Base-by-base conservation (phyloP, 2,888 invertebrate species). In the Meiosimyza platycephala region DNA sequence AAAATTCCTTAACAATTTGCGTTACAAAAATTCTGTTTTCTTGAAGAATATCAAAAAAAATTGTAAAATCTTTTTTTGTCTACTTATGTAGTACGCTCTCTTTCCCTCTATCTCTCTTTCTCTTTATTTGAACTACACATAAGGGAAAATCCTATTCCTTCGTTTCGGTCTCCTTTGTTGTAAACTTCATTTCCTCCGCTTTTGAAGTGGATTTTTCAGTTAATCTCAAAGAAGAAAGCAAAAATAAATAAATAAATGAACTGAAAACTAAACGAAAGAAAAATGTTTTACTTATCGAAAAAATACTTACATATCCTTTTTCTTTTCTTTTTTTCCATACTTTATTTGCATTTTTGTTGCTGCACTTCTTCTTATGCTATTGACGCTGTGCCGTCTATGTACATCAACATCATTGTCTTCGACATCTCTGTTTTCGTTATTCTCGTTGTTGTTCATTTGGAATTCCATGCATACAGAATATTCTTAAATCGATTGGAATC, bases 401-500 rank as follows among this genome's bases (percentile, higher is more conserved):
- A 40, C 52, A 50, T 12, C 67, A 68, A 16, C 55, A 67, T 62
- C 60, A 33, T 54, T 13, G 47, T 22, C 57, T 22, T 22, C 47
- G 50, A 68, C 59, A 47, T 51, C 68, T 28, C 9, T 50, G 40
- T 40, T 40, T 40, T 40, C 40, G 40, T 40, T 40, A 40, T 40
- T 9, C 9, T 40, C 40, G 40, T 7, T 40, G 9, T 22, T 22
- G 59, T 54, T 70, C 70, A 63, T 63, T 70, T 70, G 62, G 63
- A 70, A 70, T 71, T 74, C 68, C 48, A 65, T 75, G 68, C 59
- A 70, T 79, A n/a, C 76, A 87, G 87, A 73, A 76, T 28, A 67
- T 76, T 73, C 68, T 79, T 33, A 80, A 81, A 71, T 83, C 85
- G 72, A 85, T 87, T 81, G 86, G 85, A 77, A 84, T 83, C 75